Conservation (phyloP, 2,888 invertebrate species). For the Drosophila paranaensis region DNA sequence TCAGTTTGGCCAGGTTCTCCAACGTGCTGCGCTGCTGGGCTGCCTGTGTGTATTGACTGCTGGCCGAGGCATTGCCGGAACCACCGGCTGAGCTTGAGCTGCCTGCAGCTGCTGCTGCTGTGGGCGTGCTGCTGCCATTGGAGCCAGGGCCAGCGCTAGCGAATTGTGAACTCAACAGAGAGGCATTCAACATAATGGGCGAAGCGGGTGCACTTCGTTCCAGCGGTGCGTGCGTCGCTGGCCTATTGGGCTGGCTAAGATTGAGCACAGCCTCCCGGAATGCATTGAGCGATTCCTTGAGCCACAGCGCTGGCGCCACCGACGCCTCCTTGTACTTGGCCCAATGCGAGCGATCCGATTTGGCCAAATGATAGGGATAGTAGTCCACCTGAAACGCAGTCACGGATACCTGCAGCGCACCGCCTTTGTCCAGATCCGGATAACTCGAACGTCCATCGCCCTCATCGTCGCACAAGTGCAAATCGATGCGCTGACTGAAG, state of each 20-base stretch:
- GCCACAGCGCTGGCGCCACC: constrained; percentile 93
- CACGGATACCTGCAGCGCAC: constrained; percentile 96
- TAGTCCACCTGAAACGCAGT: constrained; percentile 95
- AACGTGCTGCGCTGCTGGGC: constrained; percentile 87
- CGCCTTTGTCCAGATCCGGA: constrained; percentile 94
- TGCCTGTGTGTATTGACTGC: constrained; percentile 86
- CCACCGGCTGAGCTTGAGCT: constrained; percentile 51
- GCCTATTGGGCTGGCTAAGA: constrained; percentile 88
- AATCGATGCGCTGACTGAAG: constrained; percentile 95
- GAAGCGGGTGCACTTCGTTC: constrained; percentile 83
- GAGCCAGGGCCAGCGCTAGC: constrained; percentile 60
- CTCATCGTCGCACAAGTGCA: constrained; percentile 98
- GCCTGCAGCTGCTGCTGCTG: constrained; percentile 46
- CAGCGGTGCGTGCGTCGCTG: constrained; percentile 83
- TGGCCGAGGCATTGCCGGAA: constrained; percentile 65
- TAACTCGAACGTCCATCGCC: constrained; percentile 93
- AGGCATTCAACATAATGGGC: constrained; percentile 78
- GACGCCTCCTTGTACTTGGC: constrained; percentile 92
- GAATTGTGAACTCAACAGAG: constrained; percentile 67
- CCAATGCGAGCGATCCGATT: constrained; percentile 95
- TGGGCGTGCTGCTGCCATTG: constrained; percentile 67
- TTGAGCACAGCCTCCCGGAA: constrained; percentile 92
- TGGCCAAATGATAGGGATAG: constrained; percentile 98
- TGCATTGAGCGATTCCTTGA: constrained; percentile 92
- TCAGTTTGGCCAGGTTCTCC: constrained; percentile 92